phyloP scores from a whole-genome alignment of 2,113 vertebrate species.

The Vicugna pacos region DNA sequence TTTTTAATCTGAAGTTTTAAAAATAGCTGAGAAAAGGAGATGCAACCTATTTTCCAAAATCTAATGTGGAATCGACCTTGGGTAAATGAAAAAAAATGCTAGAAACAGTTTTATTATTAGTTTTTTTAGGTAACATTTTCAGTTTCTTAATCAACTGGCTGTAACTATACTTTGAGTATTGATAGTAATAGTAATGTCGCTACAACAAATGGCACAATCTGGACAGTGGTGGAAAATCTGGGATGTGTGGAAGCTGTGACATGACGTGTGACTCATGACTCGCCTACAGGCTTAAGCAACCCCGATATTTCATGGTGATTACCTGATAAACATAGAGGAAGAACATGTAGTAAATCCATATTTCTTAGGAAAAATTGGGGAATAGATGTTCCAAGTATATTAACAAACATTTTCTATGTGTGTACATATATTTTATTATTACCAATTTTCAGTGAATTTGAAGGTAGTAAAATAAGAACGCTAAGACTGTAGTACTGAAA shows the following conservation, averaged over 20 bases:
- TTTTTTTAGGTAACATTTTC: background rate
- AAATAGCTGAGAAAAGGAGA: background rate
- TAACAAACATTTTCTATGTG: background rate
- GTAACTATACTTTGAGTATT: background rate
- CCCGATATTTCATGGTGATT: background rate
- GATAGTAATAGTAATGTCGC: background rate
- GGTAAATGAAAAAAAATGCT: background rate
- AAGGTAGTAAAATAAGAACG: background rate
- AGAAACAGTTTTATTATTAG: background rate
- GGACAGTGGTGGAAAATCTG: background rate
- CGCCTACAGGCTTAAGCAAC: background rate
- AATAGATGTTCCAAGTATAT: background rate
- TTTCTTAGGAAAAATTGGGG: background rate
- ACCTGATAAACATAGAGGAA: background rate
- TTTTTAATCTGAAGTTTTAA: background rate
- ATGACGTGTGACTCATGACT: background rate
- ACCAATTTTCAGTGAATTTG: background rate
- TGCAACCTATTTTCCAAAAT: constrained; percentile 11
- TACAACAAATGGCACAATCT: background rate
- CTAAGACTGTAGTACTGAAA: background rate
- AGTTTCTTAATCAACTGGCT: background rate
- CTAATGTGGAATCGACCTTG: background rate
- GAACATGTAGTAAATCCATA: background rate
- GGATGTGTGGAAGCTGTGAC: background rate
- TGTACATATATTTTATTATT: background rate